Base-by-base conservation (phyloP, 2,113 vertebrate species). In the Malaclemys terrapin region DNA sequence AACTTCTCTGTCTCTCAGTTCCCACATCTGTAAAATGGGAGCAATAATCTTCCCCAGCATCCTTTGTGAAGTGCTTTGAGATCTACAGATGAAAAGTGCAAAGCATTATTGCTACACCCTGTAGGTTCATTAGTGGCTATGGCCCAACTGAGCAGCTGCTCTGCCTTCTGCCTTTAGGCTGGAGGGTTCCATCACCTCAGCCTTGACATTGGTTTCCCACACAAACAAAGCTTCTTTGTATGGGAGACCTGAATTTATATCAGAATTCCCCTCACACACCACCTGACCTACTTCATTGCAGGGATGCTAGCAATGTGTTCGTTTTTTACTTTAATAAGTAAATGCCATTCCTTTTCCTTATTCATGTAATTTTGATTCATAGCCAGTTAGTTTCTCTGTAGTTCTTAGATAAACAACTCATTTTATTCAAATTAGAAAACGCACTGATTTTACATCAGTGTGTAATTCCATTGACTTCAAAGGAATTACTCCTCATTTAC, bases 301-400 rank as follows among this genome's bases (percentile, higher is more conserved):
- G 69, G 88, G 81, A 82, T 54, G 75, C 88, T 97, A 88, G 92
- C 89, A 84, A 85, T n/a, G 76, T 85, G 89, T 87, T 92, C 0
- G 0, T 69, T 92, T 95, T 97, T 96, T 87, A 94, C 85, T 95
- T 96, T 75, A 97, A 97, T 97, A 95, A 97, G 96, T 97, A 95
- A 97, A 82, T 91, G 25, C 85, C 85, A 91, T 95, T 13, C 1
- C 56, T 54, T 95, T 97, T 97, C 88, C 96, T 98, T 97, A 97
- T 97, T 97, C 81, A 95, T 93, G 42, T 54, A 72, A 85, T 90
- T 96, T 94, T 96, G 92, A 96, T 97, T 96, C 94, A 76, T 94
- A 93, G 91, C 87, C 88, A 92, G 92, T 93, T 31, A 88, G 87
- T 85, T 94, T 47, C 97, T 93, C 87, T 95, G 75, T 94, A 93